Evolutionary conservation across 2,797 vertebrate species (phyloP).

Genomic region (Acrossocheilus wenchowensis): DNA sequence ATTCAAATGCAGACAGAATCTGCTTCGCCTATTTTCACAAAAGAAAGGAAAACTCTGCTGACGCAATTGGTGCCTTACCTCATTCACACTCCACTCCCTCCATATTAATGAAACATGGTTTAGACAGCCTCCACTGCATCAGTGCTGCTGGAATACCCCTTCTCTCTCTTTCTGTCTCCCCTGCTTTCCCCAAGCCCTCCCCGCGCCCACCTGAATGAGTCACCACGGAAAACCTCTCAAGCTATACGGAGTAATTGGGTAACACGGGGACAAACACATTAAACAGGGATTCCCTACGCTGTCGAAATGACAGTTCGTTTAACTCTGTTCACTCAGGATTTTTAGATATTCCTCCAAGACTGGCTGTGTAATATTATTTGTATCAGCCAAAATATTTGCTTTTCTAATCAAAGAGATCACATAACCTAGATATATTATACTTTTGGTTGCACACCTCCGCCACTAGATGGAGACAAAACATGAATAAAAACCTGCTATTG

Average conservation of each 20-base stretch:
- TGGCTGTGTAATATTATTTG: background rate
- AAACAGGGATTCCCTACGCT: constrained; percentile 47
- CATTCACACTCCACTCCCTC: constrained; percentile 47
- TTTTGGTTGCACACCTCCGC: background rate
- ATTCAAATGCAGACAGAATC: background rate
- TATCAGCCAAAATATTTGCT: background rate
- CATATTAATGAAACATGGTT: constrained; percentile 57
- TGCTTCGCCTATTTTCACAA: background rate
- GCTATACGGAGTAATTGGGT: constrained; percentile 38
- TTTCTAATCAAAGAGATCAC: constrained; percentile 6
- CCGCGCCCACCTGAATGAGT: constrained; percentile 54
- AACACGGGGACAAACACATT: constrained; percentile 44
- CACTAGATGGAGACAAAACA: constrained; percentile 45
- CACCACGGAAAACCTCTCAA: constrained; percentile 55
- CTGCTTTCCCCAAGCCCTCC: constrained; percentile 17
- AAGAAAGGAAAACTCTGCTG: constrained; percentile 47
- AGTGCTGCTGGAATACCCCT: constrained; percentile 53
- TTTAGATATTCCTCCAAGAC: background rate
- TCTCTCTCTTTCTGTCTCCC: background rate
- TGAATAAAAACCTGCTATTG: background rate
- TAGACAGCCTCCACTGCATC: constrained; percentile 37
- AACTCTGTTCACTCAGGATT: background rate
- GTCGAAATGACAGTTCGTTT: background rate
- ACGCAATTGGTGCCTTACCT: constrained; percentile 41
- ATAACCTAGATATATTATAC: background rate